Evolutionary conservation across 1,140 invertebrate genomes (phyloP), one percentile per base, ranked within the genome.

Genomic region (Dreissena polymorpha): DNA sequence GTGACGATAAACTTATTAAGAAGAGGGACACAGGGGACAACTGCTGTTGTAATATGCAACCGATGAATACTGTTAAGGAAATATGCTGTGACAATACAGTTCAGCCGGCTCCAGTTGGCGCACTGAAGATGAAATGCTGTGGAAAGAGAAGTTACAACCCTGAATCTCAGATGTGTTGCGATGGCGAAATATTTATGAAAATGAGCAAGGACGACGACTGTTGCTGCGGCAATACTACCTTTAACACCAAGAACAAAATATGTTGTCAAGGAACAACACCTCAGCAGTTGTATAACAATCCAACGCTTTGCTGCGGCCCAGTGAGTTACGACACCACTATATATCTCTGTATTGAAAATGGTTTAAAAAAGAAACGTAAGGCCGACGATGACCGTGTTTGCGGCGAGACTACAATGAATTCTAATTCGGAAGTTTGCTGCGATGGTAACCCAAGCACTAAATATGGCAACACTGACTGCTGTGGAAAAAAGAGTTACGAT

Each of bases 81-180:
- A 77, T 83, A 16, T 83, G 81, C 67, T 83, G 81, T 73, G 74
- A 76, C 29, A 77, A 83, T 29, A 64, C 73, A 10, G 73, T 77
- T 23, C 72, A 83, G 50, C 67, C 73, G 21, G 73, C 74, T 16
- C 73, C 81, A 29, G 81, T 67, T 27, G 81, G 81, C 25, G 25
- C 81, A 10, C 74, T 67, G 50, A 71, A 74, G 55, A 70, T 73
- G 21, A 76, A 77, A 71, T 83, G 81, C 49, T 83, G 81, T 25
- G 81, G 65, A 13, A 74, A 76, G 53, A n/a, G 39, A 0, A 83
- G 81, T 53, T 83, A 83, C 51, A 75, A 83, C 69, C 71, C 80
- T n/a, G 51, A 55, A 69, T 27, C 70, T 21, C 21, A 83, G 49
- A 74, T 83, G 63, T 83, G 80, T 39, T 83, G 80, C 21, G 53